A percentile compares a stretch with the other conserved stretches of the same genome.
Conservation (phyloP, 2,888 invertebrate species). For the Lamellibrachia columna region DNA sequence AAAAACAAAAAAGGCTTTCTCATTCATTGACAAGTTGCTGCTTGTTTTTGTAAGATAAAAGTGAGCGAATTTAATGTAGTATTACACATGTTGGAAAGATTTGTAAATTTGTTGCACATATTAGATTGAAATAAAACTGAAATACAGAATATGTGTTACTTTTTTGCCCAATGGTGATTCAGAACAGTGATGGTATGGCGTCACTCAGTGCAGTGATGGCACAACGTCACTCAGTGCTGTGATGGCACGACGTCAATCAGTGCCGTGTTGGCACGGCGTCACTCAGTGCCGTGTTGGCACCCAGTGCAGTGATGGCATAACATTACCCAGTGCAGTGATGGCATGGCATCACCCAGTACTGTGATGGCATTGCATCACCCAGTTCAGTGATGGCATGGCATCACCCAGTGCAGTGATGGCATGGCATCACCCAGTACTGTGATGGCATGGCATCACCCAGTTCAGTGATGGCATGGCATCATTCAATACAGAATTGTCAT, state of each 20-base stretch:
- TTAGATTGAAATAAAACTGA: neutral
- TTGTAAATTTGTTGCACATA: neutral
- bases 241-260: neutral
- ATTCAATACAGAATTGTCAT: too few relatives aligned
- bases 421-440: neutral
- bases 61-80: neutral
- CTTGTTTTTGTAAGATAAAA: neutral
- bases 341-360: too few relatives aligned
- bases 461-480: neutral
- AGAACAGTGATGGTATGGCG: neutral
- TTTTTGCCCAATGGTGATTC: neutral
- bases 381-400: neutral
- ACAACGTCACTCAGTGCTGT: neutral
- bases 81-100: neutral
- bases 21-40: neutral
- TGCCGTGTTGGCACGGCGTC: neutral
- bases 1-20: neutral
- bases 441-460: neutral
- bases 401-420: neutral
- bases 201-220: neutral
- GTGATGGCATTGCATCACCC: too few relatives aligned
- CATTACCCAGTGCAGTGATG: neutral
- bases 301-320: neutral
- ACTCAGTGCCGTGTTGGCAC: neutral
- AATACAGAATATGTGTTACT: neutral